These are phyloP conservation scores for Drosophila demipolita DNA, from an alignment of 2,888 invertebrate species.

Conservation along the genomic window DNA sequence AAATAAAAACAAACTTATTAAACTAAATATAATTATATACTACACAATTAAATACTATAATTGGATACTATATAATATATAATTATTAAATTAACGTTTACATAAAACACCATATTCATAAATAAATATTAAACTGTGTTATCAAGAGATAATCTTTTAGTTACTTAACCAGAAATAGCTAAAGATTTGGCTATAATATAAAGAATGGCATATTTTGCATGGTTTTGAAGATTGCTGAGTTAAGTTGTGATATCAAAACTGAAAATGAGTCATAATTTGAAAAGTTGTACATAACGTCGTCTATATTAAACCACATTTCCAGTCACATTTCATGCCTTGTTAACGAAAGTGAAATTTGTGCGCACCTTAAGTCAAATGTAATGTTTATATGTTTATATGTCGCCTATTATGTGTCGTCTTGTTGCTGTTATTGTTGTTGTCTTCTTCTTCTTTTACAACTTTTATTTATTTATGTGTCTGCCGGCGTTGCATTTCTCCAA, in stretches of 20 bases:
- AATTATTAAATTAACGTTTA: not conserved
- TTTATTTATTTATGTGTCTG: conserved; percentile 66
- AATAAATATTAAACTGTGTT: not conserved
- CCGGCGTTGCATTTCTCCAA: conserved; percentile 70
- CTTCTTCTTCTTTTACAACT: conserved; percentile 19
- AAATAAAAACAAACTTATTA: rapidly evolving
- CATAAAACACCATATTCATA: not conserved
- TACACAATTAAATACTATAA: not conserved
- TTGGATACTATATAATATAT: not conserved
- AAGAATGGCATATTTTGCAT: not conserved
- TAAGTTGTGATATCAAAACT: not conserved
- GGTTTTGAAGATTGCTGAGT: not conserved
- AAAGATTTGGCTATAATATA: not conserved
- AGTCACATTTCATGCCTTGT: conserved; percentile 45
- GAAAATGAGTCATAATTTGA: not conserved
- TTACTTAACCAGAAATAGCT: not conserved
- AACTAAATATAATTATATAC: not conserved
- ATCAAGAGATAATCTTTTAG: not conserved
- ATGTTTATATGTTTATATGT: conserved; percentile 47
- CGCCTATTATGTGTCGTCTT: conserved; percentile 38
- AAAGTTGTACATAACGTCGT: not conserved
- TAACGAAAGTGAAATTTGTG: conserved; percentile 63
- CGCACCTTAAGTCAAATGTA: conserved; percentile 42
- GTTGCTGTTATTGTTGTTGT: conserved; percentile 11
- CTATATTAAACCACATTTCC: conserved; percentile 19